Base-by-base conservation (phyloP, 2,797 vertebrate species). In the Coendou prehensilis region DNA sequence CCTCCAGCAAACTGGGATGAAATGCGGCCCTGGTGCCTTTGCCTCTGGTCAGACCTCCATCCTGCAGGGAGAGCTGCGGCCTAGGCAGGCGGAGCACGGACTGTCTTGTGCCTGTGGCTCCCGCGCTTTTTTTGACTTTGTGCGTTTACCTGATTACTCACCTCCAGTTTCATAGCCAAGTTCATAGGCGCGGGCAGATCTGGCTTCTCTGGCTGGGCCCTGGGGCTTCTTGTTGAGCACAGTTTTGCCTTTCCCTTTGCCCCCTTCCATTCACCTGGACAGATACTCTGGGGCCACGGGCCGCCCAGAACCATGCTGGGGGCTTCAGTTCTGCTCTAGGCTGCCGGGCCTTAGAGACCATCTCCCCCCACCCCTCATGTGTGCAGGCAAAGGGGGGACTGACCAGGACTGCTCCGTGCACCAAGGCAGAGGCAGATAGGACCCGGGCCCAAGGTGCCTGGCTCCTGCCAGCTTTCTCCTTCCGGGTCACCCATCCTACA, bases 391-490 rank as follows among this genome's bases (percentile, higher is more conserved):
- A 80, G 52, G 37, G 47, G 57, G 45, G 63, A 15, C 59, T 50
- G 87, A 30, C 47, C 41, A 18, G 23, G 57, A 45, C 23, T 23
- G 17, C 13, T 4, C 0, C 1, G 57, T 0, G 0, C 6, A 50
- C n/a, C 4, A 5, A 47, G 81, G 41, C 37, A 57, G 87, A 33
- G 73, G 73, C 26, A 50, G 73, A 30, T 0, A 0, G 37, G 10
- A 37, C 37, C 23, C 71, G 56, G 54, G 33, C 52, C 57, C 30
- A 5, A 33, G 7, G 5, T 23, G 69, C 59, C 20, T 7, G 23
- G 28, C 57, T 50, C 2, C n/a, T 5, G 3, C 17, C 11, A 11
- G n/a, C 37, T 47, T 76, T 41, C 79, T 69, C 28, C 52, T 56
- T 76, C 33, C 9, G 11, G 2, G 54, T 26, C n/a, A 9, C 41